A percentile compares a stretch with the other conserved stretches of the same genome.
phyloP scores from a whole-genome alignment of 1,140 invertebrate species.

The Ooceraea biroi region DNA sequence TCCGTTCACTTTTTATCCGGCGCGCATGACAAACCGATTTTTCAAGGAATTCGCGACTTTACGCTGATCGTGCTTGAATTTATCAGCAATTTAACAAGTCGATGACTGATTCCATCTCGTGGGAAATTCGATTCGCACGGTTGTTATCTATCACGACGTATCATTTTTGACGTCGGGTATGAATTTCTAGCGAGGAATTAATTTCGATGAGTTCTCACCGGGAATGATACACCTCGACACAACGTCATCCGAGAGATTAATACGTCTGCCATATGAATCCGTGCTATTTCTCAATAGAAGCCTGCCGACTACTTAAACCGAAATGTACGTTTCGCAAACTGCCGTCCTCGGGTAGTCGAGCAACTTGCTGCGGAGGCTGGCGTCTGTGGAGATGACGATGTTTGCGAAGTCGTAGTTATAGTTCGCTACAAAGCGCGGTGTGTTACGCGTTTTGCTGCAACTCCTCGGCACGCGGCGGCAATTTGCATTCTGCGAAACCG shows the following conservation, averaged over 20 bases:
- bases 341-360: conserved; percentile 9
- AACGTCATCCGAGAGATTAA: not conserved
- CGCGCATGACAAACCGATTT: too few species aligned
- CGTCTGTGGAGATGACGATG: conserved; percentile 31
- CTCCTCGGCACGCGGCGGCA: conserved; percentile 66
- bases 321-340: conserved; percentile 48
- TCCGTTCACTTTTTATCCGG: not conserved
- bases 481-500: conserved; percentile 62
- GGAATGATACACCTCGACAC: not conserved
- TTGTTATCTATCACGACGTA: not conserved
- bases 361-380: not conserved
- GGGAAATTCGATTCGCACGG: not conserved
- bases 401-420: conserved; percentile 59
- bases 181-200: not conserved
- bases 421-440: conserved; percentile 51
- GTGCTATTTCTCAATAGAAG: not conserved
- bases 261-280: not conserved
- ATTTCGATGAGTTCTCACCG: not conserved
- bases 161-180: not conserved
- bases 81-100: not conserved
- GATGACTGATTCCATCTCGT: not conserved
- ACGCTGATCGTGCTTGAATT: too few species aligned
- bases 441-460: conserved; percentile 57
- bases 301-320: not conserved
- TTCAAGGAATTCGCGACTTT: too few species aligned